phyloP scores from a whole-genome alignment of 2,888 invertebrate species.

The Hesperia comma region DNA sequence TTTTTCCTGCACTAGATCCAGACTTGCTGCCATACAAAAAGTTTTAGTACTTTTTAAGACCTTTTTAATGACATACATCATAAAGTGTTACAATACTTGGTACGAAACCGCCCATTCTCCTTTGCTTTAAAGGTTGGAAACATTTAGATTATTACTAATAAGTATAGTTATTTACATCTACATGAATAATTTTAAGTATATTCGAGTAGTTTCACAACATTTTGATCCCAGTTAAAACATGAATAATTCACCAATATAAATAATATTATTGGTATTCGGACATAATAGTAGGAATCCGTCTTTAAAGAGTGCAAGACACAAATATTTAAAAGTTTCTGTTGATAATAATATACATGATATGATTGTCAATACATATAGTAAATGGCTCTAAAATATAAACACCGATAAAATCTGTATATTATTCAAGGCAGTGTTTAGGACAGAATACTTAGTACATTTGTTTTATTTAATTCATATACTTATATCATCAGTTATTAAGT shows the following conservation, averaged over 20 bases:
- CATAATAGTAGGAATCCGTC: neutral
- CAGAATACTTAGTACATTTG: neutral
- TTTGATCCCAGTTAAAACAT: neutral
- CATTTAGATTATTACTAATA: neutral
- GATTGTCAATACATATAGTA: neutral
- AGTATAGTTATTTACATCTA: neutral
- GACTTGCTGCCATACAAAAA: too few species aligned
- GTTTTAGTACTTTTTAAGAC: too few species aligned
- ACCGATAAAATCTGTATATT: neutral
- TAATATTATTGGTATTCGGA: neutral
- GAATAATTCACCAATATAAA: too few species aligned
- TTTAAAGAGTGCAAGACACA: neutral
- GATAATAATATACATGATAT: neutral
- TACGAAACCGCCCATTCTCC: too few species aligned
- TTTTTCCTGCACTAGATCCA: too few species aligned
- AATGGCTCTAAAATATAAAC: neutral
- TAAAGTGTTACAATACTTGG: too few species aligned
- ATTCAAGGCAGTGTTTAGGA: neutral
- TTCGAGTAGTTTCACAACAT: conserved; percentile 5
- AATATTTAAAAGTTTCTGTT: neutral
- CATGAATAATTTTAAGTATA: conserved; percentile 2
- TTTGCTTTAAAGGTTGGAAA: neutral
- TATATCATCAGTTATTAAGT: too few species aligned
- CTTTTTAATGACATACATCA: too few species aligned
- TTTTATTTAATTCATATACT: too few species aligned